Percentiles rank a stretch among this genome's conserved stretches.
Evolutionary conservation across 2,888 invertebrate species (phyloP).

Genomic region (Drosophila suboccidentalis): DNA sequence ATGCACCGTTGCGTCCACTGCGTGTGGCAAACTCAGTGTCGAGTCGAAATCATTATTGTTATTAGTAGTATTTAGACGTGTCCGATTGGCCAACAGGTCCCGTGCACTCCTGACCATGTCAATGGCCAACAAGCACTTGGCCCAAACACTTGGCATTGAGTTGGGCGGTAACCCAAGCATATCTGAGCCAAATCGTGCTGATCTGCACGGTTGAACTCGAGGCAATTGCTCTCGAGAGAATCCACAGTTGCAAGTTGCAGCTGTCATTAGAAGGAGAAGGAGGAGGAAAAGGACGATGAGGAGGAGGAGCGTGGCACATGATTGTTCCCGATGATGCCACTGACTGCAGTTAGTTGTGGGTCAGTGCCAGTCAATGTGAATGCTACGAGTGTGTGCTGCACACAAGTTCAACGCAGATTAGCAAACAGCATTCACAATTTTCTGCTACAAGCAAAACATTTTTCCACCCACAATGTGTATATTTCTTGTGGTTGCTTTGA

Average conservation of each 20-base stretch:
- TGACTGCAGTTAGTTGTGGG: slow-evolving; percentile 57
- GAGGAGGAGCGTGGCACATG: slow-evolving; percentile 7
- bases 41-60: slow-evolving; percentile 53
- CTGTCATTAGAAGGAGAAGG: slow-evolving; percentile 38
- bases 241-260: slow-evolving; percentile 31
- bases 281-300: background rate
- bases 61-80: slow-evolving; percentile 59
- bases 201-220: slow-evolving; percentile 48
- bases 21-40: slow-evolving; percentile 30
- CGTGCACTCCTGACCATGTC: slow-evolving; percentile 17
- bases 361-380: slow-evolving; percentile 40
- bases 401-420: slow-evolving; percentile 25
- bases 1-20: slow-evolving; percentile 58
- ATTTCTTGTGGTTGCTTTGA: no score
- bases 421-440: slow-evolving; percentile 33
- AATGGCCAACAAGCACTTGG: slow-evolving; percentile 23
- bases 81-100: slow-evolving; percentile 43
- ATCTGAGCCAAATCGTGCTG: slow-evolving; percentile 47
- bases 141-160: slow-evolving; percentile 6
- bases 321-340: slow-evolving; percentile 9
- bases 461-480: background rate
- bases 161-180: slow-evolving; percentile 15
- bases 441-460: slow-evolving; percentile 4
- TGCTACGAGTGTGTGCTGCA: slow-evolving; percentile 8
- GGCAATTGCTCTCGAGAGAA: slow-evolving; percentile 49